phyloP scores from a whole-genome alignment of 2,888 invertebrate species.

The Drosophila affinis region DNA sequence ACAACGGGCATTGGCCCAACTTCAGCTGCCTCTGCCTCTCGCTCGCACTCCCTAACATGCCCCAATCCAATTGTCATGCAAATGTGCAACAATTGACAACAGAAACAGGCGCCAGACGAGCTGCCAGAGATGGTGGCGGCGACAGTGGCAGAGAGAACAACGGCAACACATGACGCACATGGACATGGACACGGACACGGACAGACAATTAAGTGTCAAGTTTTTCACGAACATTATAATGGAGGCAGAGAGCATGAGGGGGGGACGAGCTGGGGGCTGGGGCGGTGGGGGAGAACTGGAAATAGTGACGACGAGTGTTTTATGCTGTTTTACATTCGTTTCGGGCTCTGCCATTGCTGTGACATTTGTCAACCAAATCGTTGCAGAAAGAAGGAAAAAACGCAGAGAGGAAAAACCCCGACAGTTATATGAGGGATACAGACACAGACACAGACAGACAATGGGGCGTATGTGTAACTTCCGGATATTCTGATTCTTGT shows the following conservation, averaged over 20 bases:
- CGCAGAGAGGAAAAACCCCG: slow-evolving; percentile 27
- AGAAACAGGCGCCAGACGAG: slow-evolving; percentile 65
- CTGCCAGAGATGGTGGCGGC: slow-evolving; percentile 22
- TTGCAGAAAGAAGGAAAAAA: slow-evolving; percentile 34
- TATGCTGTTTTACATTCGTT: slow-evolving; percentile 66
- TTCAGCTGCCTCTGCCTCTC: slow-evolving; percentile 1
- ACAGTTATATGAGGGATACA: slow-evolving; percentile 7
- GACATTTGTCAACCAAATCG: slow-evolving; percentile 68
- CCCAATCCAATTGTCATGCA: slow-evolving; percentile 48
- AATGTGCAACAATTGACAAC: slow-evolving; percentile 77
- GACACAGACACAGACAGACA: slow-evolving; percentile 19
- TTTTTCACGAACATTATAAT: slow-evolving; percentile 70
- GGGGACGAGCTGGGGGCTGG: no score
- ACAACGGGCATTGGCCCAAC: slow-evolving; percentile 63
- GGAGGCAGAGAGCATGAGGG: slow-evolving; percentile 12
- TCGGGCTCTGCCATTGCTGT: slow-evolving; percentile 40
- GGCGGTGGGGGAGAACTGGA: slow-evolving; percentile 8
- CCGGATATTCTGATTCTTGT: slow-evolving; percentile 52
- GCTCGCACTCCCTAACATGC: background rate
- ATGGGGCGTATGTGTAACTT: slow-evolving; percentile 73
- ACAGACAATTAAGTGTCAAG: slow-evolving; percentile 74
- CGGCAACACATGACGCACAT: slow-evolving; percentile 33
- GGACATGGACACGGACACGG: slow-evolving; percentile 33
- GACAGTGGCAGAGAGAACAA: background rate
- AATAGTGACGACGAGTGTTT: slow-evolving; percentile 61